A percentile compares a stretch with the other conserved stretches of the same genome.
Conservation (phyloP, 2,797 vertebrate species). For the Sebastes vulpes region DNA sequence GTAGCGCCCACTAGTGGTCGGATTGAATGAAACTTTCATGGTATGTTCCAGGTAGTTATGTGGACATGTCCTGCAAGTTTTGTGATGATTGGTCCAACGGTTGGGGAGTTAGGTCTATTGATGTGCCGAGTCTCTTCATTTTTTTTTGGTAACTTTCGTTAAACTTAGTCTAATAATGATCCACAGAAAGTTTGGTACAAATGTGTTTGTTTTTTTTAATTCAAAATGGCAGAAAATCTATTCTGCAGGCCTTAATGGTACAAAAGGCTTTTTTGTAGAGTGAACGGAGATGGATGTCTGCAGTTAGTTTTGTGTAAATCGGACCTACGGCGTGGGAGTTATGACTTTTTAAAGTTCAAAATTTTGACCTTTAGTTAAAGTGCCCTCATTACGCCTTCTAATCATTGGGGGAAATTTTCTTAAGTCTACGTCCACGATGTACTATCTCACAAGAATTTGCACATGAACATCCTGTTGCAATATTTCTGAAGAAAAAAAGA, state of each 20-base stretch:
- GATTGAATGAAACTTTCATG: not conserved
- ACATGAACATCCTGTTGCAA: not conserved
- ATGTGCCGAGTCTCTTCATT: not conserved
- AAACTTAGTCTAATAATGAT: not conserved
- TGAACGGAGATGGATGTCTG: not conserved
- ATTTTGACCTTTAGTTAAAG: not conserved
- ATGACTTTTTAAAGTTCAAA: too few relatives aligned
- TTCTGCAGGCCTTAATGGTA: rapidly evolving
- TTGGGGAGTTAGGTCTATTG: not conserved
- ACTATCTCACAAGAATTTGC: not conserved
- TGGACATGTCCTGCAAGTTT: not conserved
- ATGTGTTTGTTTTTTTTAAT: too few relatives aligned
- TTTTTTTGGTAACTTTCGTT: not conserved
- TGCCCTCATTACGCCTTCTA: not conserved
- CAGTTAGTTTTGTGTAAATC: too few relatives aligned
- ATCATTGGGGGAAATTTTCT: not conserved
- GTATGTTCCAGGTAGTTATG: not conserved
- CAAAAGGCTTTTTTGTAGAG: not conserved
- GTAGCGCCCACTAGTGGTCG: not conserved
- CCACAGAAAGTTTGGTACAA: not conserved
- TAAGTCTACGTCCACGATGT: not conserved
- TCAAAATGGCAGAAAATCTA: not conserved
- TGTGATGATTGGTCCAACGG: not conserved
- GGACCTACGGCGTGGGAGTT: not conserved
- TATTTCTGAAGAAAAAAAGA: not conserved